These are phyloP conservation scores for Eulemur mongoz DNA, from an alignment of 2,797 vertebrate genomes.

Conservation along the genomic window DNA sequence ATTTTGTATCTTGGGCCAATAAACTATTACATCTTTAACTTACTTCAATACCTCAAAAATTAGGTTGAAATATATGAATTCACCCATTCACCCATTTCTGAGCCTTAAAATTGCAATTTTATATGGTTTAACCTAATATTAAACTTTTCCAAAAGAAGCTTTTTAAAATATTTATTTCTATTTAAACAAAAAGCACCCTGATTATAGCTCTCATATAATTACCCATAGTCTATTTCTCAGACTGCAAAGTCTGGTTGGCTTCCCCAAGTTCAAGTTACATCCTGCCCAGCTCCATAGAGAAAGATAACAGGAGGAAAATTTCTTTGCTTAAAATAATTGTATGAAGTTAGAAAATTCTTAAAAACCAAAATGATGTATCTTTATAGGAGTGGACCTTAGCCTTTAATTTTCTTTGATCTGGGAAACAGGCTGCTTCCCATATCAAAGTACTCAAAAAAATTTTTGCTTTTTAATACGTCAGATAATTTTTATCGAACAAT, in stretches of 20 bases:
- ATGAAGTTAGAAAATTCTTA: background rate
- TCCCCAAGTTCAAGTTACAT: constrained; percentile 1
- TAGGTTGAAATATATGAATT: background rate
- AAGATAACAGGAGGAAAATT: background rate
- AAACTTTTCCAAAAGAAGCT: background rate
- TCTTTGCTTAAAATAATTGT: background rate
- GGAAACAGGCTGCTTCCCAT: background rate
- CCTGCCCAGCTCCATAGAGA: background rate
- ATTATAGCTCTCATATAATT: background rate
- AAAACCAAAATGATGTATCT: background rate
- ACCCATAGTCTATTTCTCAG: background rate
- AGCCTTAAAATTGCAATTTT: background rate
- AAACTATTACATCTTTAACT: background rate
- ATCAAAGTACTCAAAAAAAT: background rate
- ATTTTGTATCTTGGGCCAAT: background rate
- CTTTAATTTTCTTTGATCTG: background rate
- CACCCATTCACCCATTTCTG: background rate
- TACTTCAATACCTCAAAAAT: background rate
- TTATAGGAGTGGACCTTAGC: background rate
- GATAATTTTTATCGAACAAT: background rate
- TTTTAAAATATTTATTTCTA: constrained; percentile 6
- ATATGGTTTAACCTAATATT: background rate
- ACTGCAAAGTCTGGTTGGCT: background rate
- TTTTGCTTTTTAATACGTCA: background rate
- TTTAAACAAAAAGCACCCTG: background rate